Percentiles rank a stretch among this genome's conserved stretches.
These are phyloP conservation scores for Mythimna pallens DNA, from an alignment of 2,888 invertebrate genomes.

Conservation along the genomic window DNA sequence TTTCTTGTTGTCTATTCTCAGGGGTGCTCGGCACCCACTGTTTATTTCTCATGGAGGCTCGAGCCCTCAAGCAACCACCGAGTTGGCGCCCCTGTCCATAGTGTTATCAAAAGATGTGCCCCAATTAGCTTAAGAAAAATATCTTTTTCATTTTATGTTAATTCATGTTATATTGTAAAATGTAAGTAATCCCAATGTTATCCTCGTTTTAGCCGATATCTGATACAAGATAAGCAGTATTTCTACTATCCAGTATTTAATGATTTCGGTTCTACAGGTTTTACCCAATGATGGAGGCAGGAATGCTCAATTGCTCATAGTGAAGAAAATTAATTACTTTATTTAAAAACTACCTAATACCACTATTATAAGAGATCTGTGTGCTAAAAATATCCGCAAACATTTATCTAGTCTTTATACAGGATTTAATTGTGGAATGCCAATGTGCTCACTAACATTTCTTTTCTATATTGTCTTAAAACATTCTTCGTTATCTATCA, in stretches of 20 bases:
- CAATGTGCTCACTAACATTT: background rate
- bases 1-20: too few species aligned
- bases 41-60: too few species aligned
- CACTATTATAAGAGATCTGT: background rate
- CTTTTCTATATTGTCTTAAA: background rate
- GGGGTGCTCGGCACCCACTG: too few species aligned
- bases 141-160: background rate
- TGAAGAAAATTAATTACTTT: background rate
- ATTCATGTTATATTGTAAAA: background rate
- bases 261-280: background rate
- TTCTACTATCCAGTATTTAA: slow-evolving; percentile 39
- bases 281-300: background rate
- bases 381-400: slow-evolving; percentile 4
- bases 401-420: slow-evolving; percentile 24
- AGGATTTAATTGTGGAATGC: background rate
- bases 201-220: slow-evolving; percentile 1
- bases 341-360: background rate
- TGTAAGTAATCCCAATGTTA: background rate
- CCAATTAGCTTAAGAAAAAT: slow-evolving; percentile 5
- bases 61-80: too few species aligned
- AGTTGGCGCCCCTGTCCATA: too few species aligned
- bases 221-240: slow-evolving; percentile 36
- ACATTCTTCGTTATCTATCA: background rate
- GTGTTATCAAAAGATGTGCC: background rate
- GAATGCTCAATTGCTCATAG: background rate